Conservation (phyloP, 2,888 invertebrate species). For the Torymus texanus region DNA sequence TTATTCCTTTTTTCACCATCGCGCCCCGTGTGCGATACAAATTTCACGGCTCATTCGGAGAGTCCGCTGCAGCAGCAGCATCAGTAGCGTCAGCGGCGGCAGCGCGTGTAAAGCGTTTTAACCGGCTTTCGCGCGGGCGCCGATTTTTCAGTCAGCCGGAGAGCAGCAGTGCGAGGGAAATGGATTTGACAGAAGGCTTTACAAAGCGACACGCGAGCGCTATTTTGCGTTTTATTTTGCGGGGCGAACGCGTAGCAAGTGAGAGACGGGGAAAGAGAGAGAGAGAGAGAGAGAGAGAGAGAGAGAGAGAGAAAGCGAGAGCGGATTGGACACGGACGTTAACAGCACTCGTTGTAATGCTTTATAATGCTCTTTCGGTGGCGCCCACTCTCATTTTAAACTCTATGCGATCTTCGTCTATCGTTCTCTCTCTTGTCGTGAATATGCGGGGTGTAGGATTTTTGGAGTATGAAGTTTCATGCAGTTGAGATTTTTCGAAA, state of each 20-base stretch:
- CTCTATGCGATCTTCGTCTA: too few species aligned
- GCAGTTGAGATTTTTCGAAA: too few species aligned
- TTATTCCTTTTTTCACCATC: slow-evolving; percentile 4
- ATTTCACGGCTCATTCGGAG: slow-evolving; percentile 55
- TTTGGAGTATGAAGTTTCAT: too few species aligned
- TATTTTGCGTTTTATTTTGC: slow-evolving; percentile 72
- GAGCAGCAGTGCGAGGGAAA: slow-evolving; percentile 59
- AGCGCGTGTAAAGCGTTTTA: slow-evolving; percentile 49
- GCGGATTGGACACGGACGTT: slow-evolving; percentile 73
- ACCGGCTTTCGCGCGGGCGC: slow-evolving; percentile 41
- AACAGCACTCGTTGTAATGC: slow-evolving; percentile 73
- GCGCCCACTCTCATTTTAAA: slow-evolving; percentile 18
- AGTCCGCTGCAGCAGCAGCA: neutral
- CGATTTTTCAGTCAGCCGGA: slow-evolving; percentile 56
- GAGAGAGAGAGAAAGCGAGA: slow-evolving; percentile 49
- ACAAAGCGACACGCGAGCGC: slow-evolving; percentile 60
- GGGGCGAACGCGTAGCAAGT: slow-evolving; percentile 36
- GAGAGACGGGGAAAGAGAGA: slow-evolving; percentile 21
- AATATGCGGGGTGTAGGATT: too few species aligned
- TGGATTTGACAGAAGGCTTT: slow-evolving; percentile 72
- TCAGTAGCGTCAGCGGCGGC: neutral
- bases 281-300: slow-evolving; percentile 23
- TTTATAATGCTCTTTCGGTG: slow-evolving; percentile 68
- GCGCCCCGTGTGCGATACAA: slow-evolving; percentile 38
- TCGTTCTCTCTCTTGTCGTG: too few species aligned